phyloP scores from a whole-genome alignment of 37 sponge, comb jelly and placozoan species.

The Oscarella lobularis region DNA sequence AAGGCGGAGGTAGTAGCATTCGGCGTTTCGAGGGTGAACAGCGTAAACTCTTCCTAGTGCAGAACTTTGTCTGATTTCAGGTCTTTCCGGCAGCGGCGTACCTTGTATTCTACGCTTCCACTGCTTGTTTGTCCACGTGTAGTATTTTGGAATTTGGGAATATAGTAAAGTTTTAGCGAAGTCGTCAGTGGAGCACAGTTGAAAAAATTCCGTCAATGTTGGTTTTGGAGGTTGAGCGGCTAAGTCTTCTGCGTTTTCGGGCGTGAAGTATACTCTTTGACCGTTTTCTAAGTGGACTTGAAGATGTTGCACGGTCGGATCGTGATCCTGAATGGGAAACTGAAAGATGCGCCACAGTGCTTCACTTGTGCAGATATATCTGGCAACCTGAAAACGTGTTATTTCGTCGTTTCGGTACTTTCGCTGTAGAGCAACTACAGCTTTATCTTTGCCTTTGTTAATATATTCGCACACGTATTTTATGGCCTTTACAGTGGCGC shows the following conservation, averaged over 20 bases:
- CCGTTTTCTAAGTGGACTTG: constrained; percentile 36
- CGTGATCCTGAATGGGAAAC: constrained; percentile 24
- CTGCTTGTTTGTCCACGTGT: constrained; percentile 20
- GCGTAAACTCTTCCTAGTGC: constrained; percentile 27
- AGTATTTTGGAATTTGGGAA: constrained; percentile 6
- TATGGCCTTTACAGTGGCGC: constrained; percentile 32
- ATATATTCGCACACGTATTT: constrained; percentile 48
- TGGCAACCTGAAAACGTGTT: neutral
- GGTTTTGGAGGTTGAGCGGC: constrained; percentile 2
- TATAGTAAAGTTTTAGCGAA: constrained; percentile 30
- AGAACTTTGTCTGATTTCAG: constrained; percentile 9
- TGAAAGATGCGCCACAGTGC: constrained; percentile 35
- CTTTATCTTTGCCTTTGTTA: constrained; percentile 32
- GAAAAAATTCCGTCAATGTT: constrained; percentile 33
- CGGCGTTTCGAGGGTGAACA: constrained; percentile 17
- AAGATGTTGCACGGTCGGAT: constrained; percentile 20
- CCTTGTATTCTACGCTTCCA: constrained; percentile 28
- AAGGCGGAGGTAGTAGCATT: constrained; percentile 34
- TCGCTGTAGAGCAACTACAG: constrained; percentile 1
- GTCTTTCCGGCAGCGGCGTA: neutral
- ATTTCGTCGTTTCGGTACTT: constrained; percentile 20
- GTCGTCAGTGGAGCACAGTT: constrained; percentile 17
- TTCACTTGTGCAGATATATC: constrained; percentile 31
- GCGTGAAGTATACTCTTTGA: constrained; percentile 26
- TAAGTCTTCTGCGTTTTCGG: constrained; percentile 1